phyloP scores from a whole-genome alignment of 1,140 invertebrate genomes.

The Trigoniulus corallinus region DNA sequence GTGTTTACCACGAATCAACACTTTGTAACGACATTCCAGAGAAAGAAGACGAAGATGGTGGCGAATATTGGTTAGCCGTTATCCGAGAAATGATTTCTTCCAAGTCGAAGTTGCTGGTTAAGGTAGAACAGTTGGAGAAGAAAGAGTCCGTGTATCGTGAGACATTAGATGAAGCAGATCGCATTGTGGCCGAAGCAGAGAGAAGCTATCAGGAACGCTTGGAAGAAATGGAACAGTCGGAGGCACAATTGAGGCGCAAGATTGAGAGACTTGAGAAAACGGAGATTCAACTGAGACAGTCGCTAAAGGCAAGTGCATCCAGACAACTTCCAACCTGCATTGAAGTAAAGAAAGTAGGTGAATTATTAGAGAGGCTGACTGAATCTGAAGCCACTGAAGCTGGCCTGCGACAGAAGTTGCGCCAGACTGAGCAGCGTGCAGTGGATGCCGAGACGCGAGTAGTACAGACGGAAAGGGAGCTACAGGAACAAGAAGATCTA shows the following conservation, averaged over 20 bases:
- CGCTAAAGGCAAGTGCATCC: constrained; percentile 12
- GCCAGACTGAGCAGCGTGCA: constrained; percentile 10
- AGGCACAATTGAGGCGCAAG: constrained; percentile 11
- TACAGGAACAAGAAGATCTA: constrained; percentile 25
- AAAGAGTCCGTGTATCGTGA: constrained; percentile 47
- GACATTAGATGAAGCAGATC: constrained; percentile 51
- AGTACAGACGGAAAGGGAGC: constrained; percentile 16
- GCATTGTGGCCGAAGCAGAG: constrained; percentile 52
- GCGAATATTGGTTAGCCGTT: too few species aligned
- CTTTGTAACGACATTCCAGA: too few species aligned
- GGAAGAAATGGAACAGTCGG: constrained; percentile 21
- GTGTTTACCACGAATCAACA: too few species aligned
- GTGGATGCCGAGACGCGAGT: constrained; percentile 16
- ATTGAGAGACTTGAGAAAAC: constrained; percentile 17
- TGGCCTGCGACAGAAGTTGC: constrained; percentile 13
- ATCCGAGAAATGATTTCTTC: too few species aligned
- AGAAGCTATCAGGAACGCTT: constrained; percentile 36
- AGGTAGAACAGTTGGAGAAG: constrained; percentile 45
- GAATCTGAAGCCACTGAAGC: constrained; percentile 18
- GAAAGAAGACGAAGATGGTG: too few species aligned
- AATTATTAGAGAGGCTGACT: constrained; percentile 17
- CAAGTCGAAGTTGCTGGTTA: too few species aligned
- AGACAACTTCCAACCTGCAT: too few species aligned
- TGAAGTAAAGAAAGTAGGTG: constrained; percentile 16
- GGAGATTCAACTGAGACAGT: constrained; percentile 15